Percentiles rank a stretch among this genome's conserved stretches.
These are phyloP conservation scores for Macaria liturata DNA, from an alignment of 2,888 invertebrate genomes.

Conservation along the genomic window DNA sequence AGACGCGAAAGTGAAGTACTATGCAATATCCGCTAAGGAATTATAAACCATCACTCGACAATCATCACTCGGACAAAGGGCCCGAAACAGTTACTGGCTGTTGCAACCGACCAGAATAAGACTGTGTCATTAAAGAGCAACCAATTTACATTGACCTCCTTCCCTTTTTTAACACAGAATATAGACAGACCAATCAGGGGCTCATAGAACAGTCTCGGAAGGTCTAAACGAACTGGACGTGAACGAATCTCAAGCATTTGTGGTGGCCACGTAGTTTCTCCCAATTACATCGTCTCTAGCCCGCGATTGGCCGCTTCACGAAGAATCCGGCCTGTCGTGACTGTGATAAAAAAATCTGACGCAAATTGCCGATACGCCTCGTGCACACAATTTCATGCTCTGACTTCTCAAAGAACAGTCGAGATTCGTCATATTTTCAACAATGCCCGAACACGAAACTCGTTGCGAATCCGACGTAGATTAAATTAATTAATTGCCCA, in stretches of 20 bases:
- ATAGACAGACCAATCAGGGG: slow-evolving; percentile 32
- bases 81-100: slow-evolving; percentile 67
- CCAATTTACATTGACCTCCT: slow-evolving; percentile 55
- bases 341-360: slow-evolving; percentile 80
- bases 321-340: slow-evolving; percentile 81
- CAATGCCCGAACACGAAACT: slow-evolving; percentile 49
- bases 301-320: slow-evolving; percentile 71
- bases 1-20: slow-evolving; percentile 52
- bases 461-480: slow-evolving; percentile 45
- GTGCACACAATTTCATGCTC: slow-evolving; percentile 82
- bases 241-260: slow-evolving; percentile 72
- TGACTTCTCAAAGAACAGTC: slow-evolving; percentile 68
- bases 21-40: slow-evolving; percentile 52
- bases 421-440: slow-evolving; percentile 77
- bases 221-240: slow-evolving; percentile 58
- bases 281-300: slow-evolving; percentile 80
- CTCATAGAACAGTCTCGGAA: slow-evolving; percentile 50
- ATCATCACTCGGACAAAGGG: slow-evolving; percentile 70
- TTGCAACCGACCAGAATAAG: slow-evolving; percentile 59
- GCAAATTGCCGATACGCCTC: slow-evolving; percentile 82
- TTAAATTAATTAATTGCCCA: slow-evolving; percentile 61
- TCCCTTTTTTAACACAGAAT: slow-evolving; percentile 38
- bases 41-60: slow-evolving; percentile 66
- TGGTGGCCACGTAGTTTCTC: slow-evolving; percentile 77
- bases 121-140: slow-evolving; percentile 67